Evolutionary conservation across 2,888 invertebrate genomes (phyloP), one percentile per base, ranked within the genome.

Genomic region (Dione juno): DNA sequence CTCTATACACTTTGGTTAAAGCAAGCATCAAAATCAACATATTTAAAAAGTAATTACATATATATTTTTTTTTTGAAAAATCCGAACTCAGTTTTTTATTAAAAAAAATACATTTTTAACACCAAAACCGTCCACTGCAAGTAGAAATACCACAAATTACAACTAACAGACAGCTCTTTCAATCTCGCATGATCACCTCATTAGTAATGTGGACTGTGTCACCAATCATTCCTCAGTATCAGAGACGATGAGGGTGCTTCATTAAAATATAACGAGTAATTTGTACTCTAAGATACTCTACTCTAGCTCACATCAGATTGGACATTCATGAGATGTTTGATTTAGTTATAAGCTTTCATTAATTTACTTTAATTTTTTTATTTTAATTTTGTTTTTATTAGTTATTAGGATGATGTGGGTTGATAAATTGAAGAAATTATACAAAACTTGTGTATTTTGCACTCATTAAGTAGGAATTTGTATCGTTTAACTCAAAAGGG

Each of bases 181-280:
- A 83, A 73, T 75, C 79, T 75, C 76, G 81, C 79, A 80, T 82
- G 81, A 79, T 77, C 77, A 77, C 77, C 78, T 90, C 90, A 86
- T 90, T 89, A 89, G 85, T 79, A 79, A 84, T 82, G 79, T 84
- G 78, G 82, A 64, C 67, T 73, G 81, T 79, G 74, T 79, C 78
- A 78, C 76, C 76, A 74, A 76, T 77, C 77, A 75, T 73, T 70
- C 66, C 48, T 21, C 65, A 16, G n/a, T 37, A 52, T 61, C 57
- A 35, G 19, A 41, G 40, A 28, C 28, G 67, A 67, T 64, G 71
- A 64, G 64, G 37, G 69, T 53, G 68, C 67, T 68, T 76, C 76
- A 73, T 76, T 76, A 76, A 76, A 73, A 75, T 73, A 70, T 74
- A 75, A 75, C 76, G 75, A 75, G 64, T 61, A 68, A 72, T 73